Base-by-base conservation (phyloP, 2,888 invertebrate species). In the Pseudoips prasinana region DNA sequence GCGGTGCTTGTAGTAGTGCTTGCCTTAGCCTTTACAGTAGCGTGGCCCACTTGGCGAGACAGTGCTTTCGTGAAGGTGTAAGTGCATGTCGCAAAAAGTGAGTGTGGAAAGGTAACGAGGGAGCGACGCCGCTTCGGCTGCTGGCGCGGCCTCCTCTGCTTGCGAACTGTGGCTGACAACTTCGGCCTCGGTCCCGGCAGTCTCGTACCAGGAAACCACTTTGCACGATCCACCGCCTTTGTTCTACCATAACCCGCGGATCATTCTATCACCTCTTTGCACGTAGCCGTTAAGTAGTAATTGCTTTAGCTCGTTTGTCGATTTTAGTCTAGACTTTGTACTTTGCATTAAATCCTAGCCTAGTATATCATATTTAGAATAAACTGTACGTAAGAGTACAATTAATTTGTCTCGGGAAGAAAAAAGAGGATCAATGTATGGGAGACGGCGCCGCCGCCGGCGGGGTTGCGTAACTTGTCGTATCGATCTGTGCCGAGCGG, bases 1-100 rank as follows among this genome's bases (percentile, higher is more conserved):
- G 83, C 74, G 67, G 81, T 78, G 85, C 80, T 82, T 81, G 70
- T 71, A 72, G 86, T 86, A 87, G 84, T 83, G 84, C 74, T 84
- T 85, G 69, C 68, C 57, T 69, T 77, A 73, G 74, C 64, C 65
- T 79, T 78, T 75, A 57, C 67, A 74, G 70, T 75, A 77, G 74
- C 63, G 56, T 63, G 45, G 55, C 61, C 58, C 56, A 53, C 48
- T 52, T 62, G 46, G 58, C 57, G 63, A 62, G 59, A 56, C 64
- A 78, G 80, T 83, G 84, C 77, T 77, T 77, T 73, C 72, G 75
- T 76, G 79, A 77, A 64, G 74, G 74, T 74, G 74, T 73, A 74
- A 79, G 81, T 84, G 84, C 84, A 82, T 77, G 79, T 65, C 69
- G 63, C 70, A 65, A 56, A 66, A 62, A 76, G 79, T 78, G 77